A percentile compares a stretch with the other conserved stretches of the same genome.
phyloP scores from a whole-genome alignment of 1,140 invertebrate species.

The Parapsyche elsis region DNA sequence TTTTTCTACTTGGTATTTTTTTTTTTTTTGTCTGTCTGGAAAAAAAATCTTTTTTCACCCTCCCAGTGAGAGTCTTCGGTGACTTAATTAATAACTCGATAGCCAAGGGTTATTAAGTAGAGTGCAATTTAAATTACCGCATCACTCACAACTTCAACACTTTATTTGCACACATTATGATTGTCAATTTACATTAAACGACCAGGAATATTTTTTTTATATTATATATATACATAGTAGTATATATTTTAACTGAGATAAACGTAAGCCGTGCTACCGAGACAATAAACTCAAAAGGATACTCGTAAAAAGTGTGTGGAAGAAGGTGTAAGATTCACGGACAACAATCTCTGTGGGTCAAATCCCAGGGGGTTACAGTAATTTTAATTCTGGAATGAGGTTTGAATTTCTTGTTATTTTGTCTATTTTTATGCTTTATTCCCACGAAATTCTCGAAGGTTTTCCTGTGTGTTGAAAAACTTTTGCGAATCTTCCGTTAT shows the following conservation, averaged over 20 bases:
- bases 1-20: background rate
- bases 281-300: no score
- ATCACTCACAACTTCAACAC: no score
- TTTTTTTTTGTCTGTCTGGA: background rate
- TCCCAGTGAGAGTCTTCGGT: background rate
- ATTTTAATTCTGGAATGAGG: constrained; percentile 5
- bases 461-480: no score
- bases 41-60: constrained; percentile 3
- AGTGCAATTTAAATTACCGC: background rate
- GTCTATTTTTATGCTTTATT: no score
- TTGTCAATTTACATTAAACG: no score
- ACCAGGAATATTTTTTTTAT: no score
- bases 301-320: background rate
- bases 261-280: no score
- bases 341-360: background rate
- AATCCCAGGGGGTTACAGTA: background rate
- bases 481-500: no score
- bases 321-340: background rate
- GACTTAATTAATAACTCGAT: constrained; percentile 3
- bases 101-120: background rate
- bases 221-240: no score
- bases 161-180: no score
- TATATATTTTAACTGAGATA: no score
- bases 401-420: background rate
- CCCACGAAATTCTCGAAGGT: no score